Percentiles rank a stretch among this genome's conserved stretches.
These are phyloP conservation scores for Typhlichthys eigenmanni DNA, from an alignment of 2,797 vertebrate genomes.

Conservation along the genomic window DNA sequence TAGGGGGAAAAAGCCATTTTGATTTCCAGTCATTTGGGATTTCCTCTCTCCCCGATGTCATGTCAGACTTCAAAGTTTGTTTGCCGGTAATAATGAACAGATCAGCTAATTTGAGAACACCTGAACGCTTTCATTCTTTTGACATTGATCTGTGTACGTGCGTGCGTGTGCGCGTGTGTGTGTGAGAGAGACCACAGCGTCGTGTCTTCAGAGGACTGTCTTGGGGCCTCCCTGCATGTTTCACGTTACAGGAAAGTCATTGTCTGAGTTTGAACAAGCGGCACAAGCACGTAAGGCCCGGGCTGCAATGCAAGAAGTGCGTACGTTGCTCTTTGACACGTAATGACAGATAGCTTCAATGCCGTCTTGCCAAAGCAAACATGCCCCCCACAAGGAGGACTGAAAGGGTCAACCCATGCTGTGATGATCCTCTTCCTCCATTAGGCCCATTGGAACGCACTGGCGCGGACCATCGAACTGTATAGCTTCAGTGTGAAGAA, in stretches of 20 bases:
- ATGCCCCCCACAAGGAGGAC: constrained; percentile 43
- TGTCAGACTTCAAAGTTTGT: constrained; percentile 78
- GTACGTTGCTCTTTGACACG: constrained; percentile 65
- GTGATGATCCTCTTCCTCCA: constrained; percentile 20
- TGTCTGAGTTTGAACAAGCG: constrained; percentile 72
- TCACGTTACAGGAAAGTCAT: constrained; percentile 71
- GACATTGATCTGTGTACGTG: constrained; percentile 51
- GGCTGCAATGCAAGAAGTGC: constrained; percentile 60
- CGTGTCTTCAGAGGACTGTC: constrained; percentile 19
- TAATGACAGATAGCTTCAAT: constrained; percentile 71
- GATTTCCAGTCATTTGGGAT: constrained; percentile 73
- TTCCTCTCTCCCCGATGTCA: constrained; percentile 69
- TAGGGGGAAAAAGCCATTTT: constrained; percentile 57
- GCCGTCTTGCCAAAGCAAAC: constrained; percentile 75
- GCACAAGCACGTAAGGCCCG: constrained; percentile 46
- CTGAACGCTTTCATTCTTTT: constrained; percentile 66
- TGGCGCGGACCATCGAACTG: constrained; percentile 1
- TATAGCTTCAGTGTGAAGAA: constrained; percentile 16
- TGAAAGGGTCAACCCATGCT: constrained; percentile 41
- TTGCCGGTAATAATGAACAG: constrained; percentile 71
- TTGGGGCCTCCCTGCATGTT: constrained; percentile 45
- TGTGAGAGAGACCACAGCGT: neutral
- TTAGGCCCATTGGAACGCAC: constrained; percentile 28
- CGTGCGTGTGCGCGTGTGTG: constrained; percentile 8
- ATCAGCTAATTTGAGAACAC: constrained; percentile 76